phyloP scores from a whole-genome alignment of 64 coral and sea anemone species.

The Pachyseris speciosa region DNA sequence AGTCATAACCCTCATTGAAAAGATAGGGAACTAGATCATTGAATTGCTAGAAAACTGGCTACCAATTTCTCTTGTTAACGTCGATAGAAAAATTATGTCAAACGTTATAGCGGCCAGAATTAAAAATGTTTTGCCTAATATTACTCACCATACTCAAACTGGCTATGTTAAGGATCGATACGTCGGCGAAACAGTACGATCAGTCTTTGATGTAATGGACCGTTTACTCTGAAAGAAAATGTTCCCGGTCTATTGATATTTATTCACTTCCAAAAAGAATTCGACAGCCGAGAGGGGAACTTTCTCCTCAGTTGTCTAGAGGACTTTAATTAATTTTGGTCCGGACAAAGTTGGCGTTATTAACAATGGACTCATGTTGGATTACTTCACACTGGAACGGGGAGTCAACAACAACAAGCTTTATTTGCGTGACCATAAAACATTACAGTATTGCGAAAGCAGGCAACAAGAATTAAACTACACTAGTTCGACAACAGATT shows the following conservation, averaged over 20 bases:
- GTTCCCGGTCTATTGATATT: slow-evolving; percentile 4
- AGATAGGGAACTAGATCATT: not conserved
- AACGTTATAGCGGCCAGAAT: slow-evolving; percentile 27
- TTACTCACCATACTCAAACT: slow-evolving; percentile 2
- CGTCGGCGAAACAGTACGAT: slow-evolving; percentile 20
- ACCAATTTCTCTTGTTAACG: not conserved
- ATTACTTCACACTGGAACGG: too few species aligned
- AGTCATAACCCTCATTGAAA: slow-evolving; percentile 26
- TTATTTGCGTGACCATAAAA: too few species aligned
- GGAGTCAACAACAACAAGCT: too few species aligned
- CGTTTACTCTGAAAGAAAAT: not conserved
- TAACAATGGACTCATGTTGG: too few species aligned
- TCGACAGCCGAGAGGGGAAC: slow-evolving; percentile 10
- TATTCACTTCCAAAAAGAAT: slow-evolving; percentile 13
- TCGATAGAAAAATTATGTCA: slow-evolving; percentile 14
- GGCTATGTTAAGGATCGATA: not conserved
- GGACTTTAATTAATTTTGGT: slow-evolving; percentile 17
- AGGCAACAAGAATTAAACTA: too few species aligned
- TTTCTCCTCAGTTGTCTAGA: not conserved
- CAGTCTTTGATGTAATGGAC: not conserved
- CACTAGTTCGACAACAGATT: too few species aligned
- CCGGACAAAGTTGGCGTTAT: too few species aligned
- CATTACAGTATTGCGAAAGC: too few species aligned
- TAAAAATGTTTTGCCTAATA: slow-evolving; percentile 4
- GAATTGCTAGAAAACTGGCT: slow-evolving; percentile 12